Evolutionary conservation across 2,797 vertebrate genomes (phyloP), one percentile per base, ranked within the genome.

Genomic region (Neosilurus mollespiculum): DNA sequence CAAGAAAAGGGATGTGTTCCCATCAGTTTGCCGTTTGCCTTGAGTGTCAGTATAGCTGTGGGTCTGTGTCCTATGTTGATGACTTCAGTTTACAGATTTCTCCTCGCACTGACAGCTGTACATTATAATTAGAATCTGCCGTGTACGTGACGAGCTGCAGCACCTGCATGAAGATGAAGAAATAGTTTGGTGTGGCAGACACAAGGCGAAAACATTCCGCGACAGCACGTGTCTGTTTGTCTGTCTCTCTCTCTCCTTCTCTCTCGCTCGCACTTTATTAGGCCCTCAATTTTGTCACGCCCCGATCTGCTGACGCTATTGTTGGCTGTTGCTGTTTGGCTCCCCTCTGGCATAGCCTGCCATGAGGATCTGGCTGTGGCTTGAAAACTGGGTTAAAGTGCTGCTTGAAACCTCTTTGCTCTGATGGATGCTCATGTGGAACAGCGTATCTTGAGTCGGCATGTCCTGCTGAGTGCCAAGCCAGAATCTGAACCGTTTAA

Each of bases 341-440:
- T 72, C n/a, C 61, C 69, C 70, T 73, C 64, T 73, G 80, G 58
- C 49, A 24, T 24, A 11, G 26, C 10, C 79, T 43, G 71, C 58
- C 67, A 34, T 15, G 30, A 75, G 76, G 72, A 84, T 78, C 80
- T 80, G 64, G 76, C 37, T 73, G 15, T n/a, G 43, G 53, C 43
- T 11, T 72, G 54, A 58, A 86, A 87, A 86, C 65, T 86, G 81
- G 83, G 87, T 86, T 88, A 85, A 86, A 81, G 82, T 78, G 76
- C 72, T 70, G 61, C 80, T 9, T 51, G 83, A 79, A 73, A 59
- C 34, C 24, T 58, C 37, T 84, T 84, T 78, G 43, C 24, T 2
- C 8, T 16, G 34, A 34, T 7, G 8, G 72, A 66, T 49, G 37
- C 62, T 78, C 80, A 81, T 81, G 58, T 89, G 86, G 84, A 85